Evolutionary conservation across 2,888 invertebrate species (phyloP), one percentile per base, ranked within the genome.

Genomic region (Himalopsyche anomala): DNA sequence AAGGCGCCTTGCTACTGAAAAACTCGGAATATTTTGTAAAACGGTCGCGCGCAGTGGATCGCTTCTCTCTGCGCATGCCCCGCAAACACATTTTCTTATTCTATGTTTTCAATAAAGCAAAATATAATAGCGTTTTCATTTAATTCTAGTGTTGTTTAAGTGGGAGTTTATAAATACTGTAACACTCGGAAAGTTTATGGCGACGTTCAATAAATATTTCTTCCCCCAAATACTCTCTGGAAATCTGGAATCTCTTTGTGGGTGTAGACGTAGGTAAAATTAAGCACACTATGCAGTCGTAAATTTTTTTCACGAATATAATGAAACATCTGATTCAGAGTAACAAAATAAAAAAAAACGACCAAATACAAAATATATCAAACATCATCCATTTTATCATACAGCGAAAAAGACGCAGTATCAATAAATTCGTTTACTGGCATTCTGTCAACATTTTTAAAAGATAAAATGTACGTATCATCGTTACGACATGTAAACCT

Each of bases 131-230:
- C 74, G 38, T 28, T 74, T 74, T 74, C 74, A 74, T 74, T 74
- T 74, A 74, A 36, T 74, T 74, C 74, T 74, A 74, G 74, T 74
- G 36, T 74, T 74, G 36, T 74, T 74, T 74, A 74, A 74, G 74
- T 74, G 74, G 74, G 19, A 74, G 36, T 74, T 36, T 74, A 74
- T 74, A 36, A 74, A 74, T 74, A 74, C 74, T 28, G 74, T 36
- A 74, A 74, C 38, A 74, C 74, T 74, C 8, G 36, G 36, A 36
- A 74, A 36, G 74, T 36, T 36, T 74, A 74, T 12, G 36, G 74
- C 74, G 74, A 74, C 74, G 74, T 74, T 74, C 74, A 36, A 36
- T 74, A 74, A 74, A 74, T 74, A 74, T 38, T 74, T 62, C 62
- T 74, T 74, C 36, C 36, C 11, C 36, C 11, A 74, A 74, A 36